Evolutionary conservation across 2,888 invertebrate genomes (phyloP), one percentile per base, ranked within the genome.

Genomic region (Thera obeliscata): DNA sequence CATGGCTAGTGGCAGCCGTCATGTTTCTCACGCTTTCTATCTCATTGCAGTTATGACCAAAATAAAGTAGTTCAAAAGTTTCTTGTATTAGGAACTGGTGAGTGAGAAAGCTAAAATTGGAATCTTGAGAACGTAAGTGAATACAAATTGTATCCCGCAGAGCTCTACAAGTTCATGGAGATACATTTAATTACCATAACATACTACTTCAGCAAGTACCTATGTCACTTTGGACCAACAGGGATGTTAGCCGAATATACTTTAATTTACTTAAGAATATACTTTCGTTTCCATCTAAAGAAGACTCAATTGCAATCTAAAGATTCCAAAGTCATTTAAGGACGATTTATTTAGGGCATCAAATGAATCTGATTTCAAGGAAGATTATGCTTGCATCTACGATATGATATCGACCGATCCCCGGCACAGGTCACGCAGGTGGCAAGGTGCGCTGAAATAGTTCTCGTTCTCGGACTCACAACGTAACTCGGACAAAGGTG

Each of bases 401-500:
- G 8, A 50, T 50, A 22, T n/a, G 12, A 22, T 1, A 50, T 5
- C 9, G 50, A 12, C 7, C n/a, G 3, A 38, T 38, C 4, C 38
- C 3, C 38, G 2, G 50, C n/a, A 2, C 36, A 58, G 52, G 36
- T 7, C 36, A 59, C 4, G 43, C 46, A 61, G 6, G 54, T 22
- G 22, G 57, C 9, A 61, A 52, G 61, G 36, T 54, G 60, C 60
- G 56, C 54, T 61, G 59, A 59, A 46, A 56, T 56, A 49, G 50
- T 12, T 58, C 58, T 59, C 12, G 75, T 67, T 74, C 71, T 72
- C 64, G 66, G 71, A 66, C 74, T 71, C 70, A 70, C 73, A 70
- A 76, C 78, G 72, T 76, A 72, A 75, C 75, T 67, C 71, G 72
- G 67, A 86, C 86, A 87, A 86, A 81, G 81, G 75, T 74, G 78